These are phyloP conservation scores for Lithophane socia DNA, from an alignment of 2,888 invertebrate genomes.

Conservation along the genomic window DNA sequence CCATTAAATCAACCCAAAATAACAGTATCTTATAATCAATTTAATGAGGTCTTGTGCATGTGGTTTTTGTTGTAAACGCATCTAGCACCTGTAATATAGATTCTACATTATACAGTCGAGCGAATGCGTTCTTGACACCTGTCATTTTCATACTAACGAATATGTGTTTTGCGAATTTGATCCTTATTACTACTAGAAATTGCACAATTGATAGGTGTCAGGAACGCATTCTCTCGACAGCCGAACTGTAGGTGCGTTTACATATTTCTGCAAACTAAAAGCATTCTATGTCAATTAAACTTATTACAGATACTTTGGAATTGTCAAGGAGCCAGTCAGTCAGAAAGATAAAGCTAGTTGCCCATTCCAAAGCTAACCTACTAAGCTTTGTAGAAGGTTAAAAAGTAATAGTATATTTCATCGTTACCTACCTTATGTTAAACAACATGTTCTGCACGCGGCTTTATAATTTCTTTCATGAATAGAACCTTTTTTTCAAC, in stretches of 20 bases:
- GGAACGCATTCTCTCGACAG: too few species aligned
- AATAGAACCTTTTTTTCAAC: constrained; percentile 10
- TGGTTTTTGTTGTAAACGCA: background rate
- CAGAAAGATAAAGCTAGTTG: background rate
- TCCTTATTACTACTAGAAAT: too few species aligned
- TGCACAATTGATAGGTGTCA: too few species aligned
- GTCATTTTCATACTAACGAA: too few species aligned
- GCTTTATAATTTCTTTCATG: constrained; percentile 33
- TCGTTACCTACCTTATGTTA: background rate
- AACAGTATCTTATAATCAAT: background rate
- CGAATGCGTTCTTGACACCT: too few species aligned
- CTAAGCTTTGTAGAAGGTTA: background rate
- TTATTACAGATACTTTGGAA: background rate
- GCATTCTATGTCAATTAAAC: background rate
- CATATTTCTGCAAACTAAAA: background rate
- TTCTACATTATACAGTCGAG: too few species aligned
- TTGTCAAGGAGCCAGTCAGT: background rate
- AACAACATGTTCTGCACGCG: background rate
- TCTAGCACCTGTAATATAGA: too few species aligned
- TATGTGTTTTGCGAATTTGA: too few species aligned
- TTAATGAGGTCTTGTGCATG: background rate
- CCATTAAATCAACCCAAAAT: background rate
- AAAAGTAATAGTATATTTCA: background rate
- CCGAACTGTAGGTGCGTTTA: background rate
- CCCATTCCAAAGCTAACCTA: background rate